phyloP scores from a whole-genome alignment of 2,888 invertebrate species.

The Calephelis perditalis region DNA sequence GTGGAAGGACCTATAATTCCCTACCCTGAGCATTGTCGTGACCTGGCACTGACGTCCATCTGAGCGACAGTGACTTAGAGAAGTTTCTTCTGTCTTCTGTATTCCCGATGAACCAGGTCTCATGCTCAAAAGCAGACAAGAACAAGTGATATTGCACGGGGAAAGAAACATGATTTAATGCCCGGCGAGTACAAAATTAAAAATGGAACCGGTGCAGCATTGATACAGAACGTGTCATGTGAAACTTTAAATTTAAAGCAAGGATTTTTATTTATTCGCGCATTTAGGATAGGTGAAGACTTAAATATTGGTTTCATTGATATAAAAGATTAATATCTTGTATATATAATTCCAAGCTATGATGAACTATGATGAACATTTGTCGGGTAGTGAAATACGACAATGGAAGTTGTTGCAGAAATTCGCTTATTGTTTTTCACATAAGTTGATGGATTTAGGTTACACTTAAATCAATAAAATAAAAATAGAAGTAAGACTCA shows the following conservation, averaged over 20 bases:
- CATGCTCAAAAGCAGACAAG: too few species aligned
- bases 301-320: not conserved
- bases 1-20: too few species aligned
- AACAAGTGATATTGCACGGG: too few species aligned
- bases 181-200: too few species aligned
- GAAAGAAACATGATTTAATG: too few species aligned
- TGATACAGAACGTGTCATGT: not conserved
- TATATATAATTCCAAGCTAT: not conserved
- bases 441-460: not conserved
- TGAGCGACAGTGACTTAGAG: too few species aligned
- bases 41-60: too few species aligned
- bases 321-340: not conserved
- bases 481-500: not conserved
- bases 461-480: not conserved
- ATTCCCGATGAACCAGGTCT: too few species aligned
- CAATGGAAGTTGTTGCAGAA: not conserved
- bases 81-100: too few species aligned
- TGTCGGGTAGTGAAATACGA: not conserved
- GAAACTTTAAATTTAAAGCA: not conserved
- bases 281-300: not conserved
- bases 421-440: not conserved
- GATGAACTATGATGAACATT: not conserved
- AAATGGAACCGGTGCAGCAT: too few species aligned
- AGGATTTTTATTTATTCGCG: not conserved
- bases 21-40: too few species aligned